Percentiles rank a stretch among this genome's conserved stretches.
Conservation (phyloP, 2,888 invertebrate genomes). For the Priocnemis perturbator region DNA sequence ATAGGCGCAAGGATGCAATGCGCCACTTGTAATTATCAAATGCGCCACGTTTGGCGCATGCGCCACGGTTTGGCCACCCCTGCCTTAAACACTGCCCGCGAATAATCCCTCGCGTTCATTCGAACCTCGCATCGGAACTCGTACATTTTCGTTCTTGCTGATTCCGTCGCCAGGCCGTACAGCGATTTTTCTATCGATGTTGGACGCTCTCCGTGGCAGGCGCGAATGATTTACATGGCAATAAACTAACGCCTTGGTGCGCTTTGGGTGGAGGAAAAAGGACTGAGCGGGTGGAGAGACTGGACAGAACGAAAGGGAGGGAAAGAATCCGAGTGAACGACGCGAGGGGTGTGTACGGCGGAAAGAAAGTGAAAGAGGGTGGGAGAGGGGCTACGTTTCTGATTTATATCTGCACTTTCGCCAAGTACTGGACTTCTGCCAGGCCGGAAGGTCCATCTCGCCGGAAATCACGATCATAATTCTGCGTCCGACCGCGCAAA, state of each 20-base stretch:
- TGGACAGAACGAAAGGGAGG: background rate
- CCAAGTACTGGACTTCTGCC: conserved; percentile 57
- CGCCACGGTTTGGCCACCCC: too few species aligned
- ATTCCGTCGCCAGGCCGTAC: background rate
- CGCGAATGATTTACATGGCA: conserved; percentile 58
- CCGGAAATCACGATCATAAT: conserved; percentile 64
- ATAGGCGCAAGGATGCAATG: too few species aligned
- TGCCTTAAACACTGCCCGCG: conserved; percentile 15
- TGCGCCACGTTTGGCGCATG: too few species aligned
- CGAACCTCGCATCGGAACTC: too few species aligned
- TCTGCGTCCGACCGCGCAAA: conserved; percentile 42
- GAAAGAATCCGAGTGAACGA: background rate
- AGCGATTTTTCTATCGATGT: conserved; percentile 44
- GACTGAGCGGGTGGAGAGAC: background rate
- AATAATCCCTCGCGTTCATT: background rate
- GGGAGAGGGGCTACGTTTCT: conserved; percentile 29
- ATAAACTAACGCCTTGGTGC: conserved; percentile 55
- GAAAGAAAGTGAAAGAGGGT: background rate
- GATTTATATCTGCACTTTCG: conserved; percentile 62
- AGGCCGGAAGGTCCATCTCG: conserved; percentile 65
- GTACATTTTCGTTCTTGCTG: background rate
- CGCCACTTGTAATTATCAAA: too few species aligned
- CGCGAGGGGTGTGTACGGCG: background rate
- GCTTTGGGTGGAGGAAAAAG: background rate
- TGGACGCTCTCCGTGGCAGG: conserved; percentile 14